Evolutionary conservation across 2,797 vertebrate genomes (phyloP).

Genomic region (Pygocentrus nattereri): DNA sequence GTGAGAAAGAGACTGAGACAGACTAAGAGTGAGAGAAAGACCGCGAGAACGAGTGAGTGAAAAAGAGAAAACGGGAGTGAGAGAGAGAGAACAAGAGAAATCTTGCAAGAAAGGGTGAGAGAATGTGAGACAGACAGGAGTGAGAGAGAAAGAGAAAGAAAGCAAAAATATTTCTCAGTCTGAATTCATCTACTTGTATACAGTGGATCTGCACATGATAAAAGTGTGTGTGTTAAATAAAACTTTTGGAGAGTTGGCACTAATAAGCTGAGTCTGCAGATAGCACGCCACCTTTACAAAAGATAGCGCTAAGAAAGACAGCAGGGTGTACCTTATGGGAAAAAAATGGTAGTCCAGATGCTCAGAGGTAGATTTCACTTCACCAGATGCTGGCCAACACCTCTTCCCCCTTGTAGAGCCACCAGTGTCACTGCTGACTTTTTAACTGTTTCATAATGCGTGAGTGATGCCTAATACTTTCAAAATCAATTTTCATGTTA

Average conservation of each 20-base stretch:
- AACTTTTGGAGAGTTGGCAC: background rate
- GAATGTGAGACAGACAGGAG: no score
- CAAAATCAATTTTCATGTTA: no score
- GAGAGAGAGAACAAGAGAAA: no score
- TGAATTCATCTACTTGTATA: background rate
- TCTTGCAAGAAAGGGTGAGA: slow-evolving; percentile 52
- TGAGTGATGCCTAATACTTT: no score
- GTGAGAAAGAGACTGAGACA: no score
- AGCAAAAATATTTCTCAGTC: background rate
- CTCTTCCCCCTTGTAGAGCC: slow-evolving; percentile 32
- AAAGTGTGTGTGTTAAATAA: background rate
- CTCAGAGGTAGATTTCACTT: slow-evolving; percentile 22
- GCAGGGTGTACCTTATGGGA: background rate
- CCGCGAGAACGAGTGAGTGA: slow-evolving; percentile 57
- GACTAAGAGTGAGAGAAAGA: slow-evolving; percentile 45
- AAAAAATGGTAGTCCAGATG: slow-evolving; percentile 47
- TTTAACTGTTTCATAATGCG: no score
- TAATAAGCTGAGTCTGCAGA: background rate
- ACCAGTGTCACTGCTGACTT: background rate
- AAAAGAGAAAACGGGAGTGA: slow-evolving; percentile 38
- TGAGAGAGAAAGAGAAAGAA: background rate
- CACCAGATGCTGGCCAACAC: slow-evolving; percentile 41
- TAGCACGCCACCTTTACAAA: background rate
- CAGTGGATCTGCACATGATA: background rate
- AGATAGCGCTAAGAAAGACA: slow-evolving; percentile 27